phyloP scores from a whole-genome alignment of 2,888 invertebrate genomes.

The Seladonia tumulorum region DNA sequence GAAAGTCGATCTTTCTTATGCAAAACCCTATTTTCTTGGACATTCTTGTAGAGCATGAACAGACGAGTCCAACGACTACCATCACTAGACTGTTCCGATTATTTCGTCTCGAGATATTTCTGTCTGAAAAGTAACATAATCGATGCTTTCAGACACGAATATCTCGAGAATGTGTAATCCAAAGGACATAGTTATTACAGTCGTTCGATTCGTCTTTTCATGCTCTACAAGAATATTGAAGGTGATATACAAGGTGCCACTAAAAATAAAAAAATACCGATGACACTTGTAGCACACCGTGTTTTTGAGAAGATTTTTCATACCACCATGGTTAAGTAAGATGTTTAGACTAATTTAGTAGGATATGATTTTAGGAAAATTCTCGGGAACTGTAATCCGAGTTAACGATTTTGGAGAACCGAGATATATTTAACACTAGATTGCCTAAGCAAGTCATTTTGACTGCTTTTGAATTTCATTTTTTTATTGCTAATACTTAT shows the following conservation, averaged over 20 bases:
- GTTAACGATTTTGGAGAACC: neutral
- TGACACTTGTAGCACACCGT: too few species aligned
- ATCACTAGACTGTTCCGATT: neutral
- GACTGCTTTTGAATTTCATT: too few species aligned
- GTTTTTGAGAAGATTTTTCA: too few species aligned
- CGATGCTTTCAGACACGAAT: neutral
- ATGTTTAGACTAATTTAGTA: too few species aligned
- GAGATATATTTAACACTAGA: neutral
- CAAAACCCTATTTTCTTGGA: neutral
- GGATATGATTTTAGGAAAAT: too few species aligned
- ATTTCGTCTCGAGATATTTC: neutral
- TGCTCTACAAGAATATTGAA: too few species aligned
- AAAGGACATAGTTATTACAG: neutral
- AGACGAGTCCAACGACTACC: neutral
- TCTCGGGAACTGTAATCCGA: too few species aligned
- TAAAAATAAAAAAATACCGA: too few species aligned
- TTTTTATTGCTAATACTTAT: too few species aligned
- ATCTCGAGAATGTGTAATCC: neutral
- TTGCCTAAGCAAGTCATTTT: too few species aligned
- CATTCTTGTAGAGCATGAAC: neutral
- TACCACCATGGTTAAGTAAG: too few species aligned
- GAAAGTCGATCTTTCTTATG: neutral
- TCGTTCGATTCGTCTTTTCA: neutral
- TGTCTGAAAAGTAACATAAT: neutral
- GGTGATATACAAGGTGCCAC: too few species aligned